Percentiles rank a stretch among this genome's conserved stretches.
These are phyloP conservation scores for Tenrec ecaudatus DNA, from an alignment of 2,113 vertebrate species.

Conservation along the genomic window DNA sequence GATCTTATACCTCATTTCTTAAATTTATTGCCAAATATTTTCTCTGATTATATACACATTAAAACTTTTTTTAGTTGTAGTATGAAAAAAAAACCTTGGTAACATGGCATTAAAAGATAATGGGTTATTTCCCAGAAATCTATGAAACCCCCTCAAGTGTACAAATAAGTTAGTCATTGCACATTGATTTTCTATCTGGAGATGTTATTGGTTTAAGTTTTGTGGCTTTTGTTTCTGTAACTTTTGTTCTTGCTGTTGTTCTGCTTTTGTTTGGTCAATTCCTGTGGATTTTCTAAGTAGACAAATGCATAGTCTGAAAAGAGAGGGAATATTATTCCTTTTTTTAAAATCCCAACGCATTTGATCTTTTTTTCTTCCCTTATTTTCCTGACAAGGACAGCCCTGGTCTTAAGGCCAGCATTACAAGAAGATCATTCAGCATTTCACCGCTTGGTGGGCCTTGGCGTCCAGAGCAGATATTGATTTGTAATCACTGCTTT, in stretches of 20 bases:
- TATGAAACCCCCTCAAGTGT: too few relatives aligned
- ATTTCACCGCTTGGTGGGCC: neutral
- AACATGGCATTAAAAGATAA: too few relatives aligned
- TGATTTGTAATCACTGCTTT: neutral
- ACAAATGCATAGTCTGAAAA: neutral
- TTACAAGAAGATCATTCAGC: neutral
- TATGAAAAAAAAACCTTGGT: neutral
- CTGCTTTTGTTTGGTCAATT: neutral
- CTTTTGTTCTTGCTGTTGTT: too few relatives aligned
- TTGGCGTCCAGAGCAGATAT: neutral
- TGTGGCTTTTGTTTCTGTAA: neutral
- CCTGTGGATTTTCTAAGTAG: conserved; percentile 13
- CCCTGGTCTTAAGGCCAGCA: neutral
- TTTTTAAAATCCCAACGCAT: neutral
- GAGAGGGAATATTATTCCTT: neutral
- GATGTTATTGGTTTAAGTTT: neutral
- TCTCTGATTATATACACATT: neutral
- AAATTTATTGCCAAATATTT: neutral
- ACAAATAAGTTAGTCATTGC: neutral
- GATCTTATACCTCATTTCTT: neutral
- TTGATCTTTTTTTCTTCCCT: conserved; percentile 8
- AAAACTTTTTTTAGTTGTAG: neutral
- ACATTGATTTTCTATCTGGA: neutral
- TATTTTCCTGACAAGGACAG: neutral
- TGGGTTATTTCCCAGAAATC: too few relatives aligned